Conservation (phyloP, 2,113 vertebrate species). For the Corythaixoides concolor region DNA sequence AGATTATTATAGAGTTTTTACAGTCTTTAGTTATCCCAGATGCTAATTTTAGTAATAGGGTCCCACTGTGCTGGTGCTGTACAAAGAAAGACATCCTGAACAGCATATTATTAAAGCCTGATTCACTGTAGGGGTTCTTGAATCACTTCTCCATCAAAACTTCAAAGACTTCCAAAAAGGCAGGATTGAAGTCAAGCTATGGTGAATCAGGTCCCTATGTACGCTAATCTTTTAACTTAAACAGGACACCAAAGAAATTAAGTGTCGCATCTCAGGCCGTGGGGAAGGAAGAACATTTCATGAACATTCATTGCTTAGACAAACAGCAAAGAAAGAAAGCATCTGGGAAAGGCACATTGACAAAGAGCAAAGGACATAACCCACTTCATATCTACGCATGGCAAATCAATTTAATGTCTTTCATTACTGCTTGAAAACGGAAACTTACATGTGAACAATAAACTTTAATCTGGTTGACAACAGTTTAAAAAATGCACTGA, state of each 20-base stretch:
- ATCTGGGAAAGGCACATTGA: constrained; percentile 66
- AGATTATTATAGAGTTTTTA: neutral
- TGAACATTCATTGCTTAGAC: constrained; percentile 4
- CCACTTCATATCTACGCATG: constrained; percentile 36
- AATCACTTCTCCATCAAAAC: neutral
- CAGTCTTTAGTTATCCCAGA: neutral
- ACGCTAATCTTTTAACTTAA: neutral
- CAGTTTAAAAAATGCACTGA: constrained; percentile 70
- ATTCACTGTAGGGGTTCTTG: neutral
- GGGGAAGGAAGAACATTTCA: neutral
- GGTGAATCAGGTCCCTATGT: neutral
- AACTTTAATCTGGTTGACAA: constrained; percentile 80
- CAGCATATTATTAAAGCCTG: neutral
- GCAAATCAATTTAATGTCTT: constrained; percentile 74
- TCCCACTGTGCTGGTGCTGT: neutral
- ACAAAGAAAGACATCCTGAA: neutral
- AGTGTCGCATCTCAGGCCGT: neutral
- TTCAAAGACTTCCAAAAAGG: neutral
- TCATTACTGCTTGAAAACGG: constrained; percentile 67
- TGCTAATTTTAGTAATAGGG: neutral
- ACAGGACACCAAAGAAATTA: neutral
- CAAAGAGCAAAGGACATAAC: constrained; percentile 57
- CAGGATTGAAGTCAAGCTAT: neutral
- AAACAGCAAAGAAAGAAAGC: neutral
- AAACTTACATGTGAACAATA: constrained; percentile 71